phyloP scores from a whole-genome alignment of 2,113 vertebrate genomes.

The Myrmophylax atrothorax region DNA sequence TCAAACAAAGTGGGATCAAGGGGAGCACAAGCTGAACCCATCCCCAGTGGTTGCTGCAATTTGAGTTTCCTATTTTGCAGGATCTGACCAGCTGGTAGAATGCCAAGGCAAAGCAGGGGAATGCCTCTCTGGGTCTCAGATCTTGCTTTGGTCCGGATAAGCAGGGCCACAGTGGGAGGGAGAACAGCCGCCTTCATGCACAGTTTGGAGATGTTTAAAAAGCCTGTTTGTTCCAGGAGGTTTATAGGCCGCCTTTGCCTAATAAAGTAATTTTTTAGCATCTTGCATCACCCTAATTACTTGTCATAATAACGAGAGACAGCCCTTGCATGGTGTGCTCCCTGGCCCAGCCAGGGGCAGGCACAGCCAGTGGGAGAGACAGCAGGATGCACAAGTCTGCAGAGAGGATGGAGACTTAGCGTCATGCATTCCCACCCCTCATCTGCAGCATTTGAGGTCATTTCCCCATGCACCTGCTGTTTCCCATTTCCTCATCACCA shows the following conservation, averaged over 20 bases:
- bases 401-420: not conserved
- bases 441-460: not conserved
- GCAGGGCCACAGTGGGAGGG: not conserved
- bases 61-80: not conserved
- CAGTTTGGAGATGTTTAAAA: slow-evolving; percentile 22
- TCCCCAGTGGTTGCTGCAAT: not conserved
- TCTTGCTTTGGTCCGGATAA: not conserved
- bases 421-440: not conserved
- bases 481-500: not conserved
- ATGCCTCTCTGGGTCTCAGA: not conserved
- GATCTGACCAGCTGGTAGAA: not conserved
- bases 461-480: not conserved
- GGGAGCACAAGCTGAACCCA: not conserved
- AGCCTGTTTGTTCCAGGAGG: slow-evolving; percentile 45
- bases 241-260: slow-evolving; percentile 69
- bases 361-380: not conserved
- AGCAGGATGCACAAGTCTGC: fast-evolving
- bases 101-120: not conserved
- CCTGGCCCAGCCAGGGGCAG: not conserved
- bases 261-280: slow-evolving; percentile 74
- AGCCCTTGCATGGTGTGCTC: not conserved
- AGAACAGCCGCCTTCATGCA: not conserved
- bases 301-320: slow-evolving; percentile 65
- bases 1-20: not conserved
- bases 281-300: slow-evolving; percentile 71